phyloP scores from a whole-genome alignment of 2,888 invertebrate genomes.

The Apodemia duryi region DNA sequence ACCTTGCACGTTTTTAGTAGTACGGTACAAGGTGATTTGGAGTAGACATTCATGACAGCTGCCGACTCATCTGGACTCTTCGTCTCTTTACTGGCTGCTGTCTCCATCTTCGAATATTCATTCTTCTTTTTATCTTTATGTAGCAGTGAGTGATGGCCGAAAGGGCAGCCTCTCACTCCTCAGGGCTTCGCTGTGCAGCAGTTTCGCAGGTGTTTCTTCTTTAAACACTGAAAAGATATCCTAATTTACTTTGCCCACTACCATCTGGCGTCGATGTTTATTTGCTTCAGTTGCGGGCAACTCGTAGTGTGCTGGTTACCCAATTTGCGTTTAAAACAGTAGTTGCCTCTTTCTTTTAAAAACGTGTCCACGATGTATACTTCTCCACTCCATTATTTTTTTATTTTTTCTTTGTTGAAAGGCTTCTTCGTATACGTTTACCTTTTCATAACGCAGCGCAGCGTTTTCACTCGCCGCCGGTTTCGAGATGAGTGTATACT shows the following conservation, averaged over 20 bases:
- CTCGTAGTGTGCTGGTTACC: not conserved
- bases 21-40: not conserved
- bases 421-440: no score
- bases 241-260: not conserved
- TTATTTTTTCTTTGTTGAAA: no score
- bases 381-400: no score
- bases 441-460: no score
- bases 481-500: no score
- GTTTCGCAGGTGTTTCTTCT: not conserved
- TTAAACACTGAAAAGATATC: not conserved
- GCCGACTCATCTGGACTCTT: not conserved
- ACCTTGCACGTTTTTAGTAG: constrained; percentile 2
- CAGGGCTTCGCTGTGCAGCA: not conserved
- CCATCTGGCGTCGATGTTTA: not conserved
- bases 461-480: no score
- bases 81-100: not conserved
- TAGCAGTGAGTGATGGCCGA: not conserved
- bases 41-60: not conserved
- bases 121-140: not conserved
- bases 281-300: not conserved
- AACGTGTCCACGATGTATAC: no score
- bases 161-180: not conserved
- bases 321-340: no score
- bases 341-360: no score
- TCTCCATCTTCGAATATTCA: not conserved